Percentiles rank a stretch among this genome's conserved stretches.
phyloP scores from a whole-genome alignment of 2,113 vertebrate species.

The Campylomormyrus numenius region DNA sequence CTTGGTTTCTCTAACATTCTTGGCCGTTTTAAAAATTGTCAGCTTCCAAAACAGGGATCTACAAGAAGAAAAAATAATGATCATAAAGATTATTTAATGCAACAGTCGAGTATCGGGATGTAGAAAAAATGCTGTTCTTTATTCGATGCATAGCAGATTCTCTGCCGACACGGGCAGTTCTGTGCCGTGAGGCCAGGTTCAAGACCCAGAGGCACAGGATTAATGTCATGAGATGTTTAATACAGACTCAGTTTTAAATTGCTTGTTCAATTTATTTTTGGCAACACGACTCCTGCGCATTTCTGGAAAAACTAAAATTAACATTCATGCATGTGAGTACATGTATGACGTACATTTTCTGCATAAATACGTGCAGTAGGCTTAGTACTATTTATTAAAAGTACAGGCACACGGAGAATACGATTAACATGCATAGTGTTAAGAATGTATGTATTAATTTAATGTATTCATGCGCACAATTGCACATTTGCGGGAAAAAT shows the following conservation, averaged over 20 bases:
- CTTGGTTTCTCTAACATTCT: conserved; percentile 76
- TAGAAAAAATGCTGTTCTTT: conserved; percentile 28
- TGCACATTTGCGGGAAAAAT: not conserved
- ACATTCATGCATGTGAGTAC: not conserved
- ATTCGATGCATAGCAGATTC: conserved; percentile 43
- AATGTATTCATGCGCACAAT: not conserved
- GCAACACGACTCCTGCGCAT: not conserved
- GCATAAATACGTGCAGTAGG: not conserved
- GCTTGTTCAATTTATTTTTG: not conserved
- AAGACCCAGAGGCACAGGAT: conserved; percentile 47
- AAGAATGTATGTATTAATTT: not conserved
- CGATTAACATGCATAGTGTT: not conserved
- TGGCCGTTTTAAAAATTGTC: conserved; percentile 63
- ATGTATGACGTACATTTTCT: not conserved
- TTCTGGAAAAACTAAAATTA: not conserved
- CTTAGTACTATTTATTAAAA: not conserved
- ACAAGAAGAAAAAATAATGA: conserved; percentile 40
- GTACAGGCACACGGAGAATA: not conserved
- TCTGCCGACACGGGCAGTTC: conserved; percentile 36
- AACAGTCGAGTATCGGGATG: conserved; percentile 36
- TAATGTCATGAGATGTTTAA: conserved; percentile 33
- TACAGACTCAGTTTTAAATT: not conserved
- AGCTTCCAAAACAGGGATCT: conserved; percentile 64
- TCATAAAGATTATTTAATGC: conserved; percentile 44
- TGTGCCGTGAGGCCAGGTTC: conserved; percentile 56